Evolutionary conservation across 2,888 invertebrate genomes (phyloP), one percentile per base, ranked within the genome.

Genomic region (Ernsta delagoae): DNA sequence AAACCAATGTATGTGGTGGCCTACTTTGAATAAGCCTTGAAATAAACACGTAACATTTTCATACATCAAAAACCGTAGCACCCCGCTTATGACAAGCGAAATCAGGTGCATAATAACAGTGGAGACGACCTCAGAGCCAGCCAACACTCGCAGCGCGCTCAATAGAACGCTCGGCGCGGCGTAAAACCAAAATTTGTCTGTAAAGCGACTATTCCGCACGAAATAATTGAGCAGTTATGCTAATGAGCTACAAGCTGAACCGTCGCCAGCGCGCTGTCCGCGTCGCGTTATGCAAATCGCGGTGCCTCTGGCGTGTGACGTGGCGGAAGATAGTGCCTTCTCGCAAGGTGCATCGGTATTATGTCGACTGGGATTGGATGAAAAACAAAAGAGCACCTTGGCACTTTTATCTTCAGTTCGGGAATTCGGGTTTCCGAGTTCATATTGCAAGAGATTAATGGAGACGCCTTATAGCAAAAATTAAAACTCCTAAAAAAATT

Each of bases 201-300:
- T 86, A 86, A 88, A 91, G 86, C 87, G 86, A 85, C 86, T 88
- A 87, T 88, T 87, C 85, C 81, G 83, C 85, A 86, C 86, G 85
- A 90, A 89, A 91, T 90, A 90, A 91, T 90, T 89, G 90, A 88
- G 89, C 88, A 88, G 90, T 91, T 92, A 92, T 91, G 91, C 82
- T 89, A 92, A 91, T 90, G 87, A 88, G 87, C 77, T 79, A 88
- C 87, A 85, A 83, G 86, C 86, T 88, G 88, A 88, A 88, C 85
- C 84, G 85, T 88, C 87, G 90, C 90, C 88, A 87, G 85, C 87
- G 86, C 87, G 85, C 71, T 89, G 90, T 88, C 85, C 85, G 83
- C 82, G 53, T 56, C 36, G 82, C 85, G 89, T 90, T 89, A 91
- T 90, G 90, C 88, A 86, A 91, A 91, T 89, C 79, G 79, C 75